These are phyloP conservation scores for Aphrocallistes beatrix DNA, from an alignment of 37 sponge, comb jelly and placozoan species.

Conservation along the genomic window DNA sequence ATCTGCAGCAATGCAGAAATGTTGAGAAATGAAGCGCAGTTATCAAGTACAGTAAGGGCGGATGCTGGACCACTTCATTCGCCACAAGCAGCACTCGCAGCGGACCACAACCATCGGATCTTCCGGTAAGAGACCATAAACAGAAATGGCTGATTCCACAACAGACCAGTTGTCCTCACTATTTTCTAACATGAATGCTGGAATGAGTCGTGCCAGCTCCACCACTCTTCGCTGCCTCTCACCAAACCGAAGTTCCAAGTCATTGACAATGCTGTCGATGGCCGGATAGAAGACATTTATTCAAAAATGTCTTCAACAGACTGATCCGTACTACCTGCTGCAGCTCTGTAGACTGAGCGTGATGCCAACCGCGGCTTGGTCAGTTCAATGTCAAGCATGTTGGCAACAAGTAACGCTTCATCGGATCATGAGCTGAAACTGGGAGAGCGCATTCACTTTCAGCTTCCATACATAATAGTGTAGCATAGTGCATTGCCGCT, in stretches of 20 bases:
- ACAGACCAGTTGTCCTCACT: conserved; percentile 15
- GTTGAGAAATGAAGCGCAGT: conserved; percentile 10
- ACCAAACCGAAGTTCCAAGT: conserved; percentile 18
- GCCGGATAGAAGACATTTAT: conserved; percentile 16
- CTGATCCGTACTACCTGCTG: conserved; percentile 18
- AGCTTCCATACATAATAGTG: too few relatives aligned
- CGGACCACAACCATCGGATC: background rate
- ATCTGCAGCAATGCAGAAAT: conserved; percentile 19
- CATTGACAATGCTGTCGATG: conserved; percentile 17
- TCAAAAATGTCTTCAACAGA: background rate
- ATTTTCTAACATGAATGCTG: conserved; percentile 8
- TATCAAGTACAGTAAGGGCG: conserved; percentile 10
- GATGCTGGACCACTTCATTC: conserved; percentile 4
- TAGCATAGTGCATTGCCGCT: too few relatives aligned
- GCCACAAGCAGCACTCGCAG: conserved; percentile 13
- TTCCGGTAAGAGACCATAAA: conserved; percentile 2
- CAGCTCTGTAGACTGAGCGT: conserved; percentile 18
- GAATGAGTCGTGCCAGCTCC: conserved; percentile 13
- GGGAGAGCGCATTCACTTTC: too few relatives aligned
- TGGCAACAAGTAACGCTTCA: conserved; percentile 10
- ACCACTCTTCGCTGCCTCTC: conserved; percentile 12
- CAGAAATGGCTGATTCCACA: background rate
- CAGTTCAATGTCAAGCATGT: conserved; percentile 14
- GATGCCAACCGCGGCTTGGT: conserved; percentile 9
- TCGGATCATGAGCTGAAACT: too few relatives aligned